These are phyloP conservation scores for Anoura caudifer DNA, from an alignment of 2,113 vertebrate species.

Conservation along the genomic window DNA sequence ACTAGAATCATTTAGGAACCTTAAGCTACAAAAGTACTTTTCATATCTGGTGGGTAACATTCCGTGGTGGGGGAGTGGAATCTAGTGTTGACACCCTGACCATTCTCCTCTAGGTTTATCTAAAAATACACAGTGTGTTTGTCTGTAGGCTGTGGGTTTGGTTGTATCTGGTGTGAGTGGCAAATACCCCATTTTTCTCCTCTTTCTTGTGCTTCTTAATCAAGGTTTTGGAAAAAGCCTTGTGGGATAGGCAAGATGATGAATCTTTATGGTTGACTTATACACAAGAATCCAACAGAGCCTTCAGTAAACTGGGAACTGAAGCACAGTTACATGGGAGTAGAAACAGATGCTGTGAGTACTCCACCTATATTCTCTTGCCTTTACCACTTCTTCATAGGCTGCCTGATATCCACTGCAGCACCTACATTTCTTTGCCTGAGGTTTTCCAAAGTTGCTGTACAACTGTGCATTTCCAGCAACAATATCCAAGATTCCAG, in stretches of 20 bases:
- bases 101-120: background rate
- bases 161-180: background rate
- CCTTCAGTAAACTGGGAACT: background rate
- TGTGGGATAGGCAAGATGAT: background rate
- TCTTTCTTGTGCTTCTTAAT: background rate
- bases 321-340: background rate
- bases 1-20: background rate
- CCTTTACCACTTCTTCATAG: background rate
- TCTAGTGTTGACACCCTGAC: background rate
- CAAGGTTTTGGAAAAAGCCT: background rate
- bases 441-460: background rate
- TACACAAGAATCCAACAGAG: background rate
- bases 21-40: background rate
- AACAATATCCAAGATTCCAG: background rate
- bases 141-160: background rate
- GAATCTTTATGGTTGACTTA: background rate
- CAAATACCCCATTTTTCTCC: background rate
- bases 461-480: background rate
- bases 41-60: background rate
- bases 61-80: background rate
- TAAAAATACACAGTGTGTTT: background rate
- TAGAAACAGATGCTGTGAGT: background rate
- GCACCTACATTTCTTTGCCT: background rate
- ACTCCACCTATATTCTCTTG: background rate
- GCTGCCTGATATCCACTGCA: background rate